Evolutionary conservation across 2,797 vertebrate species (phyloP), one percentile per base, ranked within the genome.

Genomic region (Mormyrus hasselquistii): DNA sequence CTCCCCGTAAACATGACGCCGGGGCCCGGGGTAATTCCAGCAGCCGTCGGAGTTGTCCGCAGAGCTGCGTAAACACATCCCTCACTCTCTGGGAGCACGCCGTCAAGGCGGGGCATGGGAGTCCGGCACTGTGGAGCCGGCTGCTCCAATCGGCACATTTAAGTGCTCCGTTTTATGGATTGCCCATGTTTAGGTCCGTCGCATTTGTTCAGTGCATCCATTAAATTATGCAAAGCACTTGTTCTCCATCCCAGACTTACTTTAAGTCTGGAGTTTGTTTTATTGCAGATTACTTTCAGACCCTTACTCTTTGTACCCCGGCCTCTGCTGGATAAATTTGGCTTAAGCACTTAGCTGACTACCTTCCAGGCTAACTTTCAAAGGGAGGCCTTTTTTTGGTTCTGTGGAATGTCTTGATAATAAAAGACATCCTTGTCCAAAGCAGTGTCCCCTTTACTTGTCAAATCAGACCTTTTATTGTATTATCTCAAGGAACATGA

Each of bases 1-100:
- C 55, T 44, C 22, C 55, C 84, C 19, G 89, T 89, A 91, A 57
- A 87, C 87, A 92, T 92, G 92, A 93, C 90, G 91, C 90, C 73
- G 87, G 90, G 85, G 79, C 86, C 47, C 88, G 91, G 86, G 93
- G 88, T 90, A 91, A 91, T 86, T 90, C 91, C 92, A 93, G 92
- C 92, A 93, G 91, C 87, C 90, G 84, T 62, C 90, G n/a, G 88
- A 86, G 84, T 89, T 89, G 87, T 89, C 50, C 86, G 65, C 88
- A 89, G 89, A 89, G 91, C 90, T 90, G 89, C 82, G 87, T 89
- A 91, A 92, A 92, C 89, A 91, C 90, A 86, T 89, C 22, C 22
- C 85, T 69, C 76, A 59, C 88, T 90, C 88, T 89, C 44, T 38
- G 88, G 90, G 90, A 91, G 76, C 55, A 8, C 38, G 57, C 82